phyloP scores from a whole-genome alignment of 2,113 vertebrate genomes.

The Emydura subglobosa region DNA sequence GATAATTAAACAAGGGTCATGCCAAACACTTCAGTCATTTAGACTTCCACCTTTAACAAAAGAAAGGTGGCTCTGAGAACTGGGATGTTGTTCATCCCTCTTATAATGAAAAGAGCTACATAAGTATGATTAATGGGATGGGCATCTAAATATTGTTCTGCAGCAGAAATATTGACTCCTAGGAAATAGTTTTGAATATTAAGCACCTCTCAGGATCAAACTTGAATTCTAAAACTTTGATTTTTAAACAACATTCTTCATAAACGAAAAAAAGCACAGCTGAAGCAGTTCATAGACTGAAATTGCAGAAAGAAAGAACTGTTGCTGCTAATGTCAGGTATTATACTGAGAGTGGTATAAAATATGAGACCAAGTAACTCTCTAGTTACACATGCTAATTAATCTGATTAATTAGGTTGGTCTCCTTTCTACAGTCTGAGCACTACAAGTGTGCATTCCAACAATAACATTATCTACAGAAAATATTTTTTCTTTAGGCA shows the following conservation, averaged over 20 bases:
- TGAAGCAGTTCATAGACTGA: not conserved
- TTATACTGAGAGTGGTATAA: not conserved
- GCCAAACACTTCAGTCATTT: not conserved
- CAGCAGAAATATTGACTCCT: not conserved
- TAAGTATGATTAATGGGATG: not conserved
- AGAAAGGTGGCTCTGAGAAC: not conserved
- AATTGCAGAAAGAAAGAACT: not conserved
- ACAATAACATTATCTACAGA: not conserved
- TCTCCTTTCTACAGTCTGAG: not conserved
- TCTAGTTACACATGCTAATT: not conserved
- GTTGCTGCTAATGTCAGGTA: not conserved
- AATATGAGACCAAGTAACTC: not conserved
- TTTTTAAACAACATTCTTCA: not conserved
- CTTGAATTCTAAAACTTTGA: not conserved
- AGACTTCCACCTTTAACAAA: not conserved
- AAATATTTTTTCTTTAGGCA: not conserved
- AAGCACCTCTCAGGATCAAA: not conserved
- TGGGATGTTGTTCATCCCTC: not conserved
- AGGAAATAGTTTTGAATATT: not conserved
- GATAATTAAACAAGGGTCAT: not conserved
- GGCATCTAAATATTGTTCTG: not conserved
- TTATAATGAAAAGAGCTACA: not conserved
- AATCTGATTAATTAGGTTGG: not conserved
- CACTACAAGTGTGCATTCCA: not conserved
- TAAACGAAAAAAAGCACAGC: not conserved